phyloP scores from a whole-genome alignment of 1,140 invertebrate species.

The Tribolium madens region DNA sequence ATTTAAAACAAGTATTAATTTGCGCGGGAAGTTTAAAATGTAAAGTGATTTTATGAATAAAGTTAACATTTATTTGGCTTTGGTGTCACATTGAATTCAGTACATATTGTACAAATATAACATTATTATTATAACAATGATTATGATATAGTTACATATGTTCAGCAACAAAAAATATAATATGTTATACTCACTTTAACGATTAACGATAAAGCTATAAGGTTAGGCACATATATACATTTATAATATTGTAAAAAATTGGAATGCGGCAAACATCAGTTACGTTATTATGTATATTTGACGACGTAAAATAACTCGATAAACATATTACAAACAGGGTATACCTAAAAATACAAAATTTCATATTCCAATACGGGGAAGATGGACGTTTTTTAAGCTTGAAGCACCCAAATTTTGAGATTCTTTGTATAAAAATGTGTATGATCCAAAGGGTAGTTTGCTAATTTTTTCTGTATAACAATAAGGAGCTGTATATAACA shows the following conservation, averaged over 20 bases:
- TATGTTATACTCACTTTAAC: slow-evolving; percentile 40
- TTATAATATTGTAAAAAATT: slow-evolving; percentile 34
- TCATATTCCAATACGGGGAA: slow-evolving; percentile 21
- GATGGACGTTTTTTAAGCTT: slow-evolving; percentile 44
- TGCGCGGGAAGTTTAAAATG: too few relatives aligned
- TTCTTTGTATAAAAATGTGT: slow-evolving; percentile 27
- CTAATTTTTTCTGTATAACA: slow-evolving; percentile 28
- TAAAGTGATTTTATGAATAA: slow-evolving; percentile 37
- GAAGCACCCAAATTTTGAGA: slow-evolving; percentile 15
- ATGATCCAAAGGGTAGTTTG: not conserved
- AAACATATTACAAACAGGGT: slow-evolving; percentile 5
- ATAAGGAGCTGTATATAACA: slow-evolving; percentile 6
- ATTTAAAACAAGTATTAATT: too few relatives aligned
- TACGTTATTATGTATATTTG: not conserved
- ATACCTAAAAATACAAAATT: slow-evolving; percentile 32
- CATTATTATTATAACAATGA: slow-evolving; percentile 47
- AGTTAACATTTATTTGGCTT: slow-evolving; percentile 51
- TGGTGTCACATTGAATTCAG: slow-evolving; percentile 52
- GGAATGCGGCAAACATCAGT: slow-evolving; percentile 35
- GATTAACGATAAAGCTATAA: slow-evolving; percentile 46
- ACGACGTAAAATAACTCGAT: slow-evolving; percentile 3
- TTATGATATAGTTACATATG: slow-evolving; percentile 42
- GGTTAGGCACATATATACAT: slow-evolving; percentile 50
- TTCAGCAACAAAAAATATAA: slow-evolving; percentile 29
- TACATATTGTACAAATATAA: slow-evolving; percentile 50